These are phyloP conservation scores for Channa striata DNA, from an alignment of 2,797 vertebrate species.

Conservation along the genomic window DNA sequence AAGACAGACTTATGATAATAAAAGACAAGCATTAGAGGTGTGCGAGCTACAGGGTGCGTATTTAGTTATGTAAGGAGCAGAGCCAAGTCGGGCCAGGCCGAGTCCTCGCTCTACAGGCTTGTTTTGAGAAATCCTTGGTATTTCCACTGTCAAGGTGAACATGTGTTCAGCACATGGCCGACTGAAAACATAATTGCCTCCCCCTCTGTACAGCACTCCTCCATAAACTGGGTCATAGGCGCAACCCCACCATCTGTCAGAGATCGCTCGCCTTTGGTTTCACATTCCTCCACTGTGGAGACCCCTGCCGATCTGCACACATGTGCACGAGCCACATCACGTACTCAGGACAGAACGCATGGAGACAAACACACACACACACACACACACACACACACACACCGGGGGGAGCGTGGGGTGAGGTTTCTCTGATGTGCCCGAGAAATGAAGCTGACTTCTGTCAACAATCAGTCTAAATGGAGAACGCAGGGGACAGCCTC, in stretches of 20 bases:
- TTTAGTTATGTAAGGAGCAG: slow-evolving; percentile 79
- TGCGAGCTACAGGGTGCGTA: slow-evolving; percentile 43
- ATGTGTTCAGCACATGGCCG: slow-evolving; percentile 83
- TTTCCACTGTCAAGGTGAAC: slow-evolving; percentile 76
- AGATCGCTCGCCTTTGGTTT: slow-evolving; percentile 74
- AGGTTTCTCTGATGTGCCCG: slow-evolving; percentile 49
- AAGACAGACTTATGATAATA: slow-evolving; percentile 51
- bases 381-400: slow-evolving; percentile 21
- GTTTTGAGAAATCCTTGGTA: slow-evolving; percentile 76
- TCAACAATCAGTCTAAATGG: slow-evolving; percentile 64
- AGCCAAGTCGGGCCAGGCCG: slow-evolving; percentile 46
- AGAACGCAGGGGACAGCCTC: slow-evolving; percentile 46
- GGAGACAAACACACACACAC: slow-evolving; percentile 14
- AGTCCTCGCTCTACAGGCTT: slow-evolving; percentile 67
- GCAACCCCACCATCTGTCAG: slow-evolving; percentile 80
- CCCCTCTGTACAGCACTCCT: slow-evolving; percentile 45
- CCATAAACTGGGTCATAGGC: slow-evolving; percentile 81
- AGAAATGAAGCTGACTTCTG: slow-evolving; percentile 60
- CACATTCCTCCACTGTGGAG: slow-evolving; percentile 77
- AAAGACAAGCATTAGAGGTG: slow-evolving; percentile 57
- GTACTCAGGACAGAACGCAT: slow-evolving; percentile 2
- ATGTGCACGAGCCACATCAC: slow-evolving; percentile 32
- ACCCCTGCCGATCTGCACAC: slow-evolving; percentile 55
- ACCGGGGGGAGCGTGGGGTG: slow-evolving; percentile 8
- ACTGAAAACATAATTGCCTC: slow-evolving; percentile 59